Base-by-base conservation (phyloP, 2,888 invertebrate species). In the Antheraea assamensis region DNA sequence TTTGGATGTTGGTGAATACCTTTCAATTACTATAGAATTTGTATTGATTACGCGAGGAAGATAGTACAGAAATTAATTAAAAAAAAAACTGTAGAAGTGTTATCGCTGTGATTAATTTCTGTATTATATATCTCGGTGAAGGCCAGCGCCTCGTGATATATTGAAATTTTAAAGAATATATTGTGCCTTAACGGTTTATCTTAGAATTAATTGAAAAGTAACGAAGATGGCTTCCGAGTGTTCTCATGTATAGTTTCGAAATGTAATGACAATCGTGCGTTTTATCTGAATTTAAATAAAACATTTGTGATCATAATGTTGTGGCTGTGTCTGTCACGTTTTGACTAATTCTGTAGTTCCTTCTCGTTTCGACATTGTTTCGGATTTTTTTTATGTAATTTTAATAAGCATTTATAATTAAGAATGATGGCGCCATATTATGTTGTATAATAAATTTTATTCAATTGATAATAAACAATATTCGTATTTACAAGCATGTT, bases 391-490 rank as follows among this genome's bases (percentile, higher is more conserved):
- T 68, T 42, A 42, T 74, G 52, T 76, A 75, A 74, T 73, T 74
- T 70, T 75, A 76, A n/a, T 71, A 75, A 76, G 79, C 75, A 77
- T 80, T 81, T 81, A 79, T 72, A 66, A 74, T 52, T 71, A 74
- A 73, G 78, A 77, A 75, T 24, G 13, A 24, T 58, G 73, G 78
- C 77, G 83, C 83, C 83, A 83, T 83, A 83, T 82, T 80, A 80
- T 82, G 77, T 78, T 81, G 76, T 79, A 77, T 74, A 74, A 72
- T 71, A 76, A 75, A 76, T 49, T 71, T 66, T 76, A 74, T 71
- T 78, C 76, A 78, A 71, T 73, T 70, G 68, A 70, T 64, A 71
- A 71, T 73, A 74, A 74, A 72, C n/a, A 27, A 58, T 70, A 70
- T 73, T 70, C 70, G 55, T 70, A 58, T 73, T 73, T 68, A 68